Evolutionary conservation across 2,113 vertebrate species (phyloP), one percentile per base, ranked within the genome.

Genomic region (Alligator sinensis): DNA sequence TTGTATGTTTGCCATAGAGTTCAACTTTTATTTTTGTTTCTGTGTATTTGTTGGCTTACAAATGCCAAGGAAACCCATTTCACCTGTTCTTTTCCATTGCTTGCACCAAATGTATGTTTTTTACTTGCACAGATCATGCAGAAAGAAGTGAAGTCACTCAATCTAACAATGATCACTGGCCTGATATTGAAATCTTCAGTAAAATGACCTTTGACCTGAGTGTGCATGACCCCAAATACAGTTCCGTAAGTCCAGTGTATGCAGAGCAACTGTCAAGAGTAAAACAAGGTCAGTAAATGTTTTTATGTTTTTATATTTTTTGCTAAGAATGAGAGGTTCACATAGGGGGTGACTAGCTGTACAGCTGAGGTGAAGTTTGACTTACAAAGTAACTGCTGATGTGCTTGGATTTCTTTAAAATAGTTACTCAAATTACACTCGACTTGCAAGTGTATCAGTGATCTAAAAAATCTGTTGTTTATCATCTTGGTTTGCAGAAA

Each of bases 161-260:
- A 82, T 93, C 97, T 3, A 97, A 96, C 87, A 97, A 94, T 1
- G 98, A 97, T 79, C 98, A 98, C 82, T 99, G 99, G 99, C 99
- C 99, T 2, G 99, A 99, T 95, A 98, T 99, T n/a, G 99, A 99
- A 97, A 98, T 98, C 54, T 98, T 99, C 94, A 98, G 98, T 92
- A 99, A 99, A 95, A 97, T 99, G 97, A 94, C 98, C 85, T 99
- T 99, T 97, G 99, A 99, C 94, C 95, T 98, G 92, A 98, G 95
- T 25, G 98, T 99, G 61, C 98, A 98, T n/a, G 99, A 99, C 89
- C 98, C 99, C 89, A 99, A 99, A 94, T 99, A 99, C 97, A 98
- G 96, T 87, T 94, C 97, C 72, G 98, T 98, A 97, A 99, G 99
- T 96, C 97, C 98, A 3, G 98, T 99, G 15, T 99, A 99, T 95